These are phyloP conservation scores for Elgaria multicarinata DNA, from an alignment of 2,113 vertebrate species.

Conservation along the genomic window DNA sequence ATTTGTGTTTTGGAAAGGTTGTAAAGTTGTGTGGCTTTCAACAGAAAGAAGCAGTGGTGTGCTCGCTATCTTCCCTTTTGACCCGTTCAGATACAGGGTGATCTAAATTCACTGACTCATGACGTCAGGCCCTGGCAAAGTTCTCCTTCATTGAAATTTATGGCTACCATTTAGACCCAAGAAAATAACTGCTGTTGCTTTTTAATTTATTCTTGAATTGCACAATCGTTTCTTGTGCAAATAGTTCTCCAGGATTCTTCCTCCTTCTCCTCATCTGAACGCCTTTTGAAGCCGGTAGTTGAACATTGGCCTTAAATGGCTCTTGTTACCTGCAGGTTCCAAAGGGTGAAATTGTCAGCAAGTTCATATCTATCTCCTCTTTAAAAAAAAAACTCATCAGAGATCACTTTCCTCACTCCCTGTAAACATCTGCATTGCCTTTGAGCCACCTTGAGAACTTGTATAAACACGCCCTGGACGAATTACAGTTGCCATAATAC, in stretches of 20 bases:
- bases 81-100: background rate
- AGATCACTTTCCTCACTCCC: constrained; percentile 13
- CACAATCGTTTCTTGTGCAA: background rate
- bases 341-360: constrained; percentile 33
- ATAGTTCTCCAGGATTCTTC: background rate
- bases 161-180: background rate
- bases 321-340: constrained; percentile 20
- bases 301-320: background rate
- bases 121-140: background rate
- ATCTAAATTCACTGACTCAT: background rate
- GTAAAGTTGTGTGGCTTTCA: background rate
- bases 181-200: background rate
- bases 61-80: background rate
- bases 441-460: constrained; percentile 12
- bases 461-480: constrained; percentile 20
- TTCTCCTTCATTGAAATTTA: background rate
- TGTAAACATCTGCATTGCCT: constrained; percentile 19
- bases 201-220: constrained; percentile 2
- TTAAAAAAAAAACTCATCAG: background rate
- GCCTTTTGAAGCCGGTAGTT: background rate
- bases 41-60: background rate
- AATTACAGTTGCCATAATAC: constrained; percentile 2
- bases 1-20: background rate
- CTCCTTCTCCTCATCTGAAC: background rate
- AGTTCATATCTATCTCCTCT: background rate